Evolutionary conservation across 2,797 vertebrate genomes (phyloP), one percentile per base, ranked within the genome.

Genomic region (Eulemur albifrons): DNA sequence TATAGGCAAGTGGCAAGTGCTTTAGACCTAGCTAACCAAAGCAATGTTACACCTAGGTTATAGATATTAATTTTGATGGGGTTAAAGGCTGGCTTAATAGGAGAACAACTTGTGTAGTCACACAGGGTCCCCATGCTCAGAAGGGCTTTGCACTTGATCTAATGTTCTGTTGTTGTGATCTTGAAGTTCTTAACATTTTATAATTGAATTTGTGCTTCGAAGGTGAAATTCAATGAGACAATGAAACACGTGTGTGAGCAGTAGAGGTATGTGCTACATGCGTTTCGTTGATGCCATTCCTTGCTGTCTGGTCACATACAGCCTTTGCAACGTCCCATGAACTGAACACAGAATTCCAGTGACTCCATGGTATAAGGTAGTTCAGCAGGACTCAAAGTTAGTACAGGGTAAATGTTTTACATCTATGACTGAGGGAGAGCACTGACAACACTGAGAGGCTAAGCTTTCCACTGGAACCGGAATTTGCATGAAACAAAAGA

Each of bases 231-330:
- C 13, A 6, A 40, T 43, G 27, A 80, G 38, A 80, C n/a, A 25
- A 21, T 21, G 30, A 72, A 48, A 30, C 27, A 80, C 0, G 0
- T 21, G 12, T 0, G 0, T 9, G 27, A 86, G 8, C 14, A 81
- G 14, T 23, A 45, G 45, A 35, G 5, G 3, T 50, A 14, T 14
- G 18, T 12, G 20, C 20, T 21, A 13, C 32, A 17, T 52, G 18
- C 54, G 5, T 43, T 43, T 43, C 43, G 1, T 43, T 43, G 43
- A 43, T 65, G 32, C 13, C 7, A 17, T 45, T 83, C 5, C 61
- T 67, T 38, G 23, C 38, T 57, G 1, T 13, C 2, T 12, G 9
- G 32, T 65, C 0, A 0, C 35, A 32, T 2, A 25, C 4, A 77
- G 38, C 8, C 82, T n/a, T 75, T 82, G 2, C 90, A 54, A 4